Evolutionary conservation across 37 sponge, comb jelly and placozoan species (phyloP).

Genomic region (Chondrosia reniformis): DNA sequence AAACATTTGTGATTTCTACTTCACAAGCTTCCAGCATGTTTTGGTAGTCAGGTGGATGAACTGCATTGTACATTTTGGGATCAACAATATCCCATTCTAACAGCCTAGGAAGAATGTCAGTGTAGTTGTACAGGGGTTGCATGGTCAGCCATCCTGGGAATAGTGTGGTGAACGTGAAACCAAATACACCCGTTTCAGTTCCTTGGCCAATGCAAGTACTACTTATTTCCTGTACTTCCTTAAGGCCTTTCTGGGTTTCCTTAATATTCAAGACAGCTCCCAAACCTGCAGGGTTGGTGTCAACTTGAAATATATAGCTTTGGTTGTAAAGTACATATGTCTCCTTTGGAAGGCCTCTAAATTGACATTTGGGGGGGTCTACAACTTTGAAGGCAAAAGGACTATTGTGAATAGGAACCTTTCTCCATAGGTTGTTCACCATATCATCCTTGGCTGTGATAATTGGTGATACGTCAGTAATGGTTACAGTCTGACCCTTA

Average conservation of each 20-base stretch:
- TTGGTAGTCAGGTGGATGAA: conserved; percentile 29
- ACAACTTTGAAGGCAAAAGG: conserved; percentile 72
- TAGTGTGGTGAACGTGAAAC: conserved; percentile 25
- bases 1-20: conserved; percentile 39
- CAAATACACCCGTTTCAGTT: conserved; percentile 11
- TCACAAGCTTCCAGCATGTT: conserved; percentile 25
- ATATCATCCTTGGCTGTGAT: neutral
- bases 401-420: conserved; percentile 51
- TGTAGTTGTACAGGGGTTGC: conserved; percentile 18
- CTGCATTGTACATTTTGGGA: conserved; percentile 30
- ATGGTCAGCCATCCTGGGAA: conserved; percentile 38
- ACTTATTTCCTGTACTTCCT: neutral
- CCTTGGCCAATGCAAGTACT: too few species aligned
- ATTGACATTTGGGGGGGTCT: conserved; percentile 64
- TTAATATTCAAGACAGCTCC: neutral
- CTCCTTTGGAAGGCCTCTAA: conserved; percentile 45
- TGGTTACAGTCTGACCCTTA: neutral
- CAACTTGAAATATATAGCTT: conserved; percentile 2
- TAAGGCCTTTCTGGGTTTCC: conserved; percentile 2
- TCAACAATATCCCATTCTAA: conserved; percentile 44
- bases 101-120: conserved; percentile 24
- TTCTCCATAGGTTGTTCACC: conserved; percentile 23
- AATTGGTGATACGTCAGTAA: neutral
- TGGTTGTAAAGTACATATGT: neutral
- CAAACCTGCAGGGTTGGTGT: conserved; percentile 16